Base-by-base conservation (phyloP, 1,140 invertebrate genomes). In the Hypothenemus hampei region DNA sequence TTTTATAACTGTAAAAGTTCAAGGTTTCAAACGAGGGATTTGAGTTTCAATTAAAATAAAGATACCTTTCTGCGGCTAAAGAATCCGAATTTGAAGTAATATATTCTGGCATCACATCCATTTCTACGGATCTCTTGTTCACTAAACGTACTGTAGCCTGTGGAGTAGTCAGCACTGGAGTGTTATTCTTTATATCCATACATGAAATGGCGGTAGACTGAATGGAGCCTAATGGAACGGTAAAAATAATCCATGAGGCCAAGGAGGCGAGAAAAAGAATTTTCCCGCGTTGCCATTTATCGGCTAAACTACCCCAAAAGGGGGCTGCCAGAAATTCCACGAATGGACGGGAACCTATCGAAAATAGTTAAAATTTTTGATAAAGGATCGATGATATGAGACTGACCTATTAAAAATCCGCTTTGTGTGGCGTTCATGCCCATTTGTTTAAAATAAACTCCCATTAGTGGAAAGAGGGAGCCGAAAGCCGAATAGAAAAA, bases 401-500 rank as follows among this genome's bases (percentile, higher is more conserved):
- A 52, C 49, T 52, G 19, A 56, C 53, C 53, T 56, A 95, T 89
- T 0, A 94, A 81, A 20, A 97, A 78, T 11, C 96, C 95, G 64
- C 91, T 93, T 70, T 98, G 94, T 4, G 85, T 86, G 0, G 94
- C 87, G 73, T 96, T 97, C 92, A 98, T 96, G 5, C 93, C 96
- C 83, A 98, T 87, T 75, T 97, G 93, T 72, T 92, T 98, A 77
- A 99, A 99, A 73, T 98, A 99, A 16, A 99, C 91, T 16, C 93
- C 96, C 86, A 99, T 92, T 20, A 99, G 74, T 0, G 97, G 97
- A 69, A 98, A 98, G 0, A 99, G 78, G 0, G 93, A 97, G 4
- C 97, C 97, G 66, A 99, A 99, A 1, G 97, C 96, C 2, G 96
- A 94, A 70, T 98, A 99, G 75, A 98, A 99, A 79, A 98, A 98